Percentiles rank a stretch among this genome's conserved stretches.
These are phyloP conservation scores for Heteractis magnifica DNA, from an alignment of 92 coral and sea anemone species.

Conservation along the genomic window DNA sequence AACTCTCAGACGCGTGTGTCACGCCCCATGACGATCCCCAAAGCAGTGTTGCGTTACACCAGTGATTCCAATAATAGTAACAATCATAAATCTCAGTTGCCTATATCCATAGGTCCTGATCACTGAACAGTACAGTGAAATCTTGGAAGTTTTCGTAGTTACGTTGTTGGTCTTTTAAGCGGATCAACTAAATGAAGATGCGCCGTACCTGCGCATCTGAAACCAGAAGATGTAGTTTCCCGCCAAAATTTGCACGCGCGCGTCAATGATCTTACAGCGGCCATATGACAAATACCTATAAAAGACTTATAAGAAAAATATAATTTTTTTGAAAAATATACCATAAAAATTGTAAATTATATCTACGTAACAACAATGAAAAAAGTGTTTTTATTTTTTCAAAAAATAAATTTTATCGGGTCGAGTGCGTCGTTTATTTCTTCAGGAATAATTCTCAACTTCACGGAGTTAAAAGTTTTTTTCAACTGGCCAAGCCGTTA, in stretches of 20 bases:
- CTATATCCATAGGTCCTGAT: slow-evolving; percentile 74
- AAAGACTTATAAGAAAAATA: not conserved
- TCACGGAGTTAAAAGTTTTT: not conserved
- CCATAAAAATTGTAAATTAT: not conserved
- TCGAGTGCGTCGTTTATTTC: not conserved
- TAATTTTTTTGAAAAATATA: not conserved
- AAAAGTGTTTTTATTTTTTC: not conserved
- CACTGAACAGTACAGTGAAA: not conserved
- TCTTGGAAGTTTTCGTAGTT: not conserved
- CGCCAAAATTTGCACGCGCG: not conserved
- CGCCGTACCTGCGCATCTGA: not conserved
- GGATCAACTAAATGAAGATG: not conserved
- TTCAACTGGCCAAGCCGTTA: not conserved
- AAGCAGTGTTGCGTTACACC: slow-evolving; percentile 75
- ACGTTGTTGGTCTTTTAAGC: not conserved
- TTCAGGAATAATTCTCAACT: not conserved
- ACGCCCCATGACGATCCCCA: slow-evolving; percentile 70
- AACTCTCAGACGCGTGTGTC: slow-evolving; percentile 31
- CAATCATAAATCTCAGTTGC: slow-evolving; percentile 53
- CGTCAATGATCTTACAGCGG: not conserved
- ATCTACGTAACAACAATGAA: not conserved
- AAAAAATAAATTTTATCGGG: not conserved
- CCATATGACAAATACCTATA: too few relatives aligned
- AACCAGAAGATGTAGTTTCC: not conserved
- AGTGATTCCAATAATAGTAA: slow-evolving; percentile 34